Evolutionary conservation across 2,113 vertebrate genomes (phyloP).

Genomic region (Leucopternis melanops): DNA sequence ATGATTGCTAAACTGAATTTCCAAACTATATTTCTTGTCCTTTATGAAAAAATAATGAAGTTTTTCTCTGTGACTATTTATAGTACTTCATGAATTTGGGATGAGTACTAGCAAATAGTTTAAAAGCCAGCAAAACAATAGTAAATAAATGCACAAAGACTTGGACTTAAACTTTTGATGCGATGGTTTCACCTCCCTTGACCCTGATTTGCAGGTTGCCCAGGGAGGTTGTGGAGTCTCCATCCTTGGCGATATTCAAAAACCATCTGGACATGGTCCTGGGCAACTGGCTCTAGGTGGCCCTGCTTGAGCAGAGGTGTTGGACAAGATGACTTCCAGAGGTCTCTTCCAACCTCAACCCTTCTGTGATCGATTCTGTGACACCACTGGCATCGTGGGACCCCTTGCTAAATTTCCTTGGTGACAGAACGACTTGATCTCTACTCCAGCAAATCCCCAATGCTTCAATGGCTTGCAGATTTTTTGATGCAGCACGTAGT

Average conservation of each 20-base stretch:
- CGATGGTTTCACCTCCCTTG: neutral
- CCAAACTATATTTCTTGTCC: neutral
- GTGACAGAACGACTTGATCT: neutral
- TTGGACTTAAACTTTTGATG: neutral
- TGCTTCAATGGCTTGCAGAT: neutral
- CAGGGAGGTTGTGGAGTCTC: neutral
- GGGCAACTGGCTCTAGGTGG: neutral
- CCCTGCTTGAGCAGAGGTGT: neutral
- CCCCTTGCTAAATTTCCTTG: neutral
- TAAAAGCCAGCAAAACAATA: slow-evolving; percentile 14
- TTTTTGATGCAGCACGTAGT: neutral
- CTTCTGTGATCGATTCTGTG: neutral
- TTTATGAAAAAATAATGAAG: slow-evolving; percentile 47
- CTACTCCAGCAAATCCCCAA: neutral
- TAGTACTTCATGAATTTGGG: slow-evolving; percentile 55
- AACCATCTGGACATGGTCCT: neutral
- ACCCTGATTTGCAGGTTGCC: neutral
- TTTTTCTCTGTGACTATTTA: slow-evolving; percentile 27
- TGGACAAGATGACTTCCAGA: neutral
- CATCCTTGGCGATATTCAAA: neutral
- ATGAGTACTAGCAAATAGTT: slow-evolving; percentile 39
- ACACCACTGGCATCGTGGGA: neutral
- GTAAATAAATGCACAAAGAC: slow-evolving; percentile 14
- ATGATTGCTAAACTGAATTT: neutral
- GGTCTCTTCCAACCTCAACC: neutral